phyloP scores from a whole-genome alignment of 2,888 invertebrate genomes.

The Drosophila algonquin region DNA sequence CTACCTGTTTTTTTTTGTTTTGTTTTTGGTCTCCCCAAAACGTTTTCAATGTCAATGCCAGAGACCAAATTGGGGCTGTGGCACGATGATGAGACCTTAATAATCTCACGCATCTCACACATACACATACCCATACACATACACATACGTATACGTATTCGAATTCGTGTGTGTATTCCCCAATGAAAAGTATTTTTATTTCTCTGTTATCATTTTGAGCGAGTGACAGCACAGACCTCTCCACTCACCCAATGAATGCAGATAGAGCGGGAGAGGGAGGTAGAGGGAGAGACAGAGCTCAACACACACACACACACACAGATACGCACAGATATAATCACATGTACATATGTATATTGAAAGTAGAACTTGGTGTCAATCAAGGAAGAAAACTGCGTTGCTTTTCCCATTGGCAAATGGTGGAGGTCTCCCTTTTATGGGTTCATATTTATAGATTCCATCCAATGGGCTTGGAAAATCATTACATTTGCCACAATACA shows the following conservation, averaged over 20 bases:
- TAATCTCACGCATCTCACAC: constrained; percentile 29
- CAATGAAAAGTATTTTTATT: constrained; percentile 49
- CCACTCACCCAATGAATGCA: too few species aligned
- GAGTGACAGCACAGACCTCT: constrained; percentile 22
- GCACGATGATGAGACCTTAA: constrained; percentile 34
- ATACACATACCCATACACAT: background rate
- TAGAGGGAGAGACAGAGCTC: constrained; percentile 3
- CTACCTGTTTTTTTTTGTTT: constrained; percentile 17
- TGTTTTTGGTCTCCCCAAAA: background rate
- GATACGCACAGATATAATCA: background rate
- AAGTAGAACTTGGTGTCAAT: constrained; percentile 25
- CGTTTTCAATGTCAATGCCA: constrained; percentile 65
- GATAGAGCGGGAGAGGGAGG: background rate
- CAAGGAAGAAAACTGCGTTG: constrained; percentile 5
- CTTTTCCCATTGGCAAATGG: background rate
- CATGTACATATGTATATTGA: constrained; percentile 14
- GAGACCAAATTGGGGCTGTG: constrained; percentile 14
- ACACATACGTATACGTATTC: background rate
- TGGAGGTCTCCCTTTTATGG: background rate
- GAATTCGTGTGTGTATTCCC: constrained; percentile 16
- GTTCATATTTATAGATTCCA: background rate
- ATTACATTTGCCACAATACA: background rate
- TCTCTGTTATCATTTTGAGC: constrained; percentile 52
- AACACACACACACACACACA: constrained; percentile 1
- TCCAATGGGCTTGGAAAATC: background rate